Conservation (phyloP, 2,113 vertebrate species). For the Sigmodon hispidus region DNA sequence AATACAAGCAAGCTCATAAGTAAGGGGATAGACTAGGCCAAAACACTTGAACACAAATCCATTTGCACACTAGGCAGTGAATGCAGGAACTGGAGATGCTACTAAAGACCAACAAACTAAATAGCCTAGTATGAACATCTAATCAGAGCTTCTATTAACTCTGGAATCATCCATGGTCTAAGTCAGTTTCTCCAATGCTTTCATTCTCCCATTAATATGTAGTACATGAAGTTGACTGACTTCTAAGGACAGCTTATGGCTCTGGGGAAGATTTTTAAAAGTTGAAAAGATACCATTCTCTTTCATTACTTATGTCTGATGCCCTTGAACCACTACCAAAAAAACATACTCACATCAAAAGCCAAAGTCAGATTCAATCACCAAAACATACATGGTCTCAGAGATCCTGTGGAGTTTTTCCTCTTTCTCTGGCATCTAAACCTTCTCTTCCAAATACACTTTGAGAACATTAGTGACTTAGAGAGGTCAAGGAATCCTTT, state of each 20-base stretch:
- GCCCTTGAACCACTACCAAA: neutral
- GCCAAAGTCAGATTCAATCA: constrained; percentile 50
- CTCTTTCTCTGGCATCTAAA: neutral
- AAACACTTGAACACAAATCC: neutral
- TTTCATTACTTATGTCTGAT: constrained; percentile 12
- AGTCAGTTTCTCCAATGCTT: rapidly evolving
- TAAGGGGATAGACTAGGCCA: neutral
- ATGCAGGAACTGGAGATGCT: neutral
- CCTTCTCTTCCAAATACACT: neutral
- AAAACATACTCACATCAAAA: constrained; percentile 35
- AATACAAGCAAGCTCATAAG: neutral
- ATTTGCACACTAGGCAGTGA: neutral
- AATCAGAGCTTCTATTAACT: neutral
- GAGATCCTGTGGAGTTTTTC: neutral
- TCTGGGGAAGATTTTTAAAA: constrained; percentile 22
- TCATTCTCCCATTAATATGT: neutral
- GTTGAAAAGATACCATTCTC: neutral
- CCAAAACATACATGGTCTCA: neutral
- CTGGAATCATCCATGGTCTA: rapidly evolving
- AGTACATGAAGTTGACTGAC: neutral
- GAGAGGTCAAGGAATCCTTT: neutral
- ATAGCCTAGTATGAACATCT: neutral
- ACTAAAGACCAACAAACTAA: constrained; percentile 11
- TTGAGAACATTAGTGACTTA: neutral
- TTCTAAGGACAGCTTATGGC: neutral